phyloP scores from a whole-genome alignment of 2,113 vertebrate species.

The Pristiophorus japonicus region DNA sequence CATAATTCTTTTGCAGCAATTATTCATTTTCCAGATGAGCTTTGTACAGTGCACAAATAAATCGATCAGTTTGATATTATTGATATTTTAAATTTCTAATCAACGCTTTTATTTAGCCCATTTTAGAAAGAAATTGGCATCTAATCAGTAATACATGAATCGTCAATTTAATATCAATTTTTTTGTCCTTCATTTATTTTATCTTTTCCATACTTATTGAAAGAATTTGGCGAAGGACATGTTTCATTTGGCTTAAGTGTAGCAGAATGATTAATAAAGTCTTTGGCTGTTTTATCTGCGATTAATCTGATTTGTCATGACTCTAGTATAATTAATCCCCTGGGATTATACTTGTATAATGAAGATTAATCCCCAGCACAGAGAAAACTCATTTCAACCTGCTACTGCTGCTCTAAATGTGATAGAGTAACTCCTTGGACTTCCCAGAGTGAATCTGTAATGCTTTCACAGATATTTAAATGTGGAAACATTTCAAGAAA shows the following conservation, averaged over 20 bases:
- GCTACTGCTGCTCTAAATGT: constrained; percentile 1
- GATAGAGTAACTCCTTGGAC: not conserved
- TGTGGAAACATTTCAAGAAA: not conserved
- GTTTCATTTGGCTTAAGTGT: constrained; percentile 33
- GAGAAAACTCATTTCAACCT: constrained; percentile 36
- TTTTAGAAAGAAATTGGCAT: too few relatives aligned
- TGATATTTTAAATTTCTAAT: not conserved
- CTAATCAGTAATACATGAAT: too few relatives aligned
- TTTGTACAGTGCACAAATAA: not conserved
- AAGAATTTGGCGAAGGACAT: constrained; percentile 22
- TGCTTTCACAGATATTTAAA: constrained; percentile 12
- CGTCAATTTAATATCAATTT: constrained; percentile 28
- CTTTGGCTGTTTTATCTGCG: constrained; percentile 34
- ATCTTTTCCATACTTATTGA: not conserved
- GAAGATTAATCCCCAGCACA: constrained; percentile 27
- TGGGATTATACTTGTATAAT: constrained; percentile 28
- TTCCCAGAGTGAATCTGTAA: not conserved
- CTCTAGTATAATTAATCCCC: constrained; percentile 36
- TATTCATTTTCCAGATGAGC: not conserved
- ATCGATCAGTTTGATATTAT: not conserved
- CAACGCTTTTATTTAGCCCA: too few relatives aligned
- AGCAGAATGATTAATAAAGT: constrained; percentile 35
- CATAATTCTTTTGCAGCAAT: not conserved
- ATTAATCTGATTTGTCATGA: constrained; percentile 37
- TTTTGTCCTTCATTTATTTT: not conserved